Conservation (phyloP, 2,797 vertebrate species). For the Xiphophorus birchmanni region DNA sequence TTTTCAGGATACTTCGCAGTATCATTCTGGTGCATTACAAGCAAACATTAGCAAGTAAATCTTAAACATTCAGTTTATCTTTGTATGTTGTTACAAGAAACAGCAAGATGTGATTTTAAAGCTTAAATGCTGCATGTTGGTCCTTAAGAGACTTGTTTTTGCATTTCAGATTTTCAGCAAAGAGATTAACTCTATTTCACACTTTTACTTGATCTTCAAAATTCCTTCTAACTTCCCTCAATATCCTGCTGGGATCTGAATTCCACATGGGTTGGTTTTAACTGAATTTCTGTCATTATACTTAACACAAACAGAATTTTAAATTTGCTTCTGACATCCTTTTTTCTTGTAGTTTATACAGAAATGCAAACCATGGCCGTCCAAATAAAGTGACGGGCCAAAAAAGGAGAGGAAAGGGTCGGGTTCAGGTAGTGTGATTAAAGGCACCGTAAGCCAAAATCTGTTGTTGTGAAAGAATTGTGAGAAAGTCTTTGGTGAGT, state of each 20-base stretch:
- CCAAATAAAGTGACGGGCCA: background rate
- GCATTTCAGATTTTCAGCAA: slow-evolving; percentile 6
- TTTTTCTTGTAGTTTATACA: slow-evolving; percentile 17
- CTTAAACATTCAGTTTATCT: background rate
- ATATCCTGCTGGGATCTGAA: slow-evolving; percentile 13
- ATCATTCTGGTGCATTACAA: too few species aligned
- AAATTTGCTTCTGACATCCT: slow-evolving; percentile 43
- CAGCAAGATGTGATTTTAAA: background rate
- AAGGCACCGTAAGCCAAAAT: background rate
- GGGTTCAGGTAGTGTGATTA: background rate
- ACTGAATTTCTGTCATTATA: slow-evolving; percentile 18
- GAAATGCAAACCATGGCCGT: background rate
- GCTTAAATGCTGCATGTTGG: slow-evolving; percentile 2
- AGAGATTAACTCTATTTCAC: slow-evolving; percentile 11
- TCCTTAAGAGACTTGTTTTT: slow-evolving; percentile 9
- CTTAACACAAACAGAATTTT: slow-evolving; percentile 38
- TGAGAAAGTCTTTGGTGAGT: background rate
- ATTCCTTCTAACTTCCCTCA: slow-evolving; percentile 8
- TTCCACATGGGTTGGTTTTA: slow-evolving; percentile 8
- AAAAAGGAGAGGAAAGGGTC: background rate
- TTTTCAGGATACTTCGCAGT: too few species aligned
- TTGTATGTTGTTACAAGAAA: background rate
- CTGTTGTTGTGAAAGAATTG: background rate
- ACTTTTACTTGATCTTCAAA: slow-evolving; percentile 16
- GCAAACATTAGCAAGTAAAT: too few species aligned